Conservation (phyloP, 2,888 invertebrate species). For the Caenorhabditis parvicauda region DNA sequence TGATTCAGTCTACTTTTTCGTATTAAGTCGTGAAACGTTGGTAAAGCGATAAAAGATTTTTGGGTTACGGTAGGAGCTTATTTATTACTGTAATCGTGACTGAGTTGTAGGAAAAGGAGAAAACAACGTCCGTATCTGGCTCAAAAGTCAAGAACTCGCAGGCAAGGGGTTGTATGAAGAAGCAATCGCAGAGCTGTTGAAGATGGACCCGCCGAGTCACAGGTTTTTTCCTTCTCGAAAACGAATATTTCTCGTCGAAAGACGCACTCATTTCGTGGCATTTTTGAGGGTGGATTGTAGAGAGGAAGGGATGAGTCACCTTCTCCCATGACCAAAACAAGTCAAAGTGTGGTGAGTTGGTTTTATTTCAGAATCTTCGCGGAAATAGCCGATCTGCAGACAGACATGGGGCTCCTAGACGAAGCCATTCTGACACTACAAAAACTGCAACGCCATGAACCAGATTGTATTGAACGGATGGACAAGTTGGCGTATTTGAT, state of each 20-base stretch:
- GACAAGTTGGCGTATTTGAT: conserved; percentile 16
- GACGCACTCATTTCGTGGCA: too few relatives aligned
- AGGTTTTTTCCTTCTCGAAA: too few relatives aligned
- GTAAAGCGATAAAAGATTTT: not conserved
- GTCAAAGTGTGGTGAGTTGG: too few relatives aligned
- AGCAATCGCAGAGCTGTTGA: conserved; percentile 8
- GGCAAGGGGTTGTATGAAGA: not conserved
- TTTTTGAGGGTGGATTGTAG: too few relatives aligned
- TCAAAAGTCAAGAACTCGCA: conserved; percentile 10
- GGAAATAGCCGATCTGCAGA: conserved; percentile 11
- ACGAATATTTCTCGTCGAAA: too few relatives aligned
- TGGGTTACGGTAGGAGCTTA: not conserved
- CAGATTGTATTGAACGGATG: conserved; percentile 18
- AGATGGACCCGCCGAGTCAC: conserved; percentile 15
- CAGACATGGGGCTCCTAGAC: conserved; percentile 6
- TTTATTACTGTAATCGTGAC: conserved; percentile 2
- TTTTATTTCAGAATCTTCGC: conserved; percentile 7
- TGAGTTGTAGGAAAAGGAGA: conserved; percentile 1
- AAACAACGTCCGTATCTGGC: conserved; percentile 9
- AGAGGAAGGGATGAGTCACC: too few relatives aligned
- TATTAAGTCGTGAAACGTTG: conserved; percentile 1
- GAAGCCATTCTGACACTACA: conserved; percentile 10
- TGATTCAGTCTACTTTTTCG: conserved; percentile 4
- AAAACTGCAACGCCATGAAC: conserved; percentile 3
- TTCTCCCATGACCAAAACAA: not conserved